A percentile compares a stretch with the other conserved stretches of the same genome.
Evolutionary conservation across 2,113 vertebrate species (phyloP).

Genomic region (Antennarius striatus): DNA sequence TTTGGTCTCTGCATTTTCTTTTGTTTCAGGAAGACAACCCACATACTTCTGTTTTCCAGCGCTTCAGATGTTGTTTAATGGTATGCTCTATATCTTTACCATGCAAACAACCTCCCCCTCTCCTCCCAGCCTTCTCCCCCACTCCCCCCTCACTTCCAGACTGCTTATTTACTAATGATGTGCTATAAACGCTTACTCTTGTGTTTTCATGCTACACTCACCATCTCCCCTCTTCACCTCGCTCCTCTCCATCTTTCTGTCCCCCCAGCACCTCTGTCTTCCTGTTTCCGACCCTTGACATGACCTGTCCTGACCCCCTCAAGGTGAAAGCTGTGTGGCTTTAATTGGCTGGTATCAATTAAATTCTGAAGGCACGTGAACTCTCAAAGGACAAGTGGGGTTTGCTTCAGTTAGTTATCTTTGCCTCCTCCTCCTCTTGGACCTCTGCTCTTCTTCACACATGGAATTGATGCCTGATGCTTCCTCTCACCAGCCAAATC

Average conservation of each 20-base stretch:
- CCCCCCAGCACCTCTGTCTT: conserved; percentile 35
- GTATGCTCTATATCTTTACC: background rate
- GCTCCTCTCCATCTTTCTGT: conserved; percentile 28
- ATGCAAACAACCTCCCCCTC: background rate
- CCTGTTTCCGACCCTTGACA: conserved; percentile 38
- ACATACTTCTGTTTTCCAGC: background rate
- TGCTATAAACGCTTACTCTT: conserved; percentile 65
- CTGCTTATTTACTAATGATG: conserved; percentile 72
- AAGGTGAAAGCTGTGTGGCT: conserved; percentile 66
- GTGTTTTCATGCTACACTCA: conserved; percentile 49
- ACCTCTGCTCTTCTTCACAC: conserved; percentile 28
- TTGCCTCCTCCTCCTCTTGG: conserved; percentile 38
- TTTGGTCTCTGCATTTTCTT: too few species aligned
- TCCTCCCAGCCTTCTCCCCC: background rate
- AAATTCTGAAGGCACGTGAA: conserved; percentile 58
- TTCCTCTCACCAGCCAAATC: conserved; percentile 35
- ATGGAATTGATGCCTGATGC: conserved; percentile 24
- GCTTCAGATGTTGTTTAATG: conserved; percentile 1
- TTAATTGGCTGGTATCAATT: conserved; percentile 79
- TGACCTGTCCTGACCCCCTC: conserved; percentile 53
- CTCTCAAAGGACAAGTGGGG: conserved; percentile 42
- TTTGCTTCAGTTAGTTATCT: conserved; percentile 57
- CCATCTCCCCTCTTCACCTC: conserved; percentile 37
- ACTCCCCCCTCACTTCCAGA: conserved; percentile 29
- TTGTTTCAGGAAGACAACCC: background rate